phyloP scores from a whole-genome alignment of 2,113 vertebrate genomes.

The Tylochromis polylepis region DNA sequence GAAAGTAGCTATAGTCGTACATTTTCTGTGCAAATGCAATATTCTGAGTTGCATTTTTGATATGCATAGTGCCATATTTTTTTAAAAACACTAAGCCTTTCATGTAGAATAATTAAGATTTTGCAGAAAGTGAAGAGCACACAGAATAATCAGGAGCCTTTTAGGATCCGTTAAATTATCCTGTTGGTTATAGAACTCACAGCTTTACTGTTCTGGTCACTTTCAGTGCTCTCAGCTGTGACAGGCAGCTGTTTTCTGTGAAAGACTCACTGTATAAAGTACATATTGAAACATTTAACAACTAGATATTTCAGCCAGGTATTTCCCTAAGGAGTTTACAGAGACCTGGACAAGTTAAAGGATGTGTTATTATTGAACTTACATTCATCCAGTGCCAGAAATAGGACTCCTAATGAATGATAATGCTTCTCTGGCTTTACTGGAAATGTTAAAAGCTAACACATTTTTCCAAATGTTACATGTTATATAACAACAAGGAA shows the following conservation, averaged over 20 bases:
- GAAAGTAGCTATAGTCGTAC: not conserved
- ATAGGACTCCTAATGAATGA: fast-evolving
- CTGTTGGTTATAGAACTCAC: not conserved
- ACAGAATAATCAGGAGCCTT: not conserved
- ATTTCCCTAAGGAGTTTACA: not conserved
- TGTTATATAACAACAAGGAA: not conserved
- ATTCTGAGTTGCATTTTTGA: not conserved
- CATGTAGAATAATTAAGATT: not conserved
- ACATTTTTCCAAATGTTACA: not conserved
- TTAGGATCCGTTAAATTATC: not conserved
- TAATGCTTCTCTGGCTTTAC: not conserved
- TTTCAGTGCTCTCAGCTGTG: not conserved
- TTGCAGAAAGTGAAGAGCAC: not conserved
- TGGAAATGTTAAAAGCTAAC: not conserved
- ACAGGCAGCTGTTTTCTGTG: not conserved
- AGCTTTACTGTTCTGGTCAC: not conserved
- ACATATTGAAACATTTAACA: not conserved
- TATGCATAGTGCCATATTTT: fast-evolving
- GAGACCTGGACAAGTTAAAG: not conserved
- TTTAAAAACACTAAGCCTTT: fast-evolving
- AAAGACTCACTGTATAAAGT: not conserved
- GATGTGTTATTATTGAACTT: not conserved
- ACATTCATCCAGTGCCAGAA: not conserved
- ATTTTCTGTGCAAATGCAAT: not conserved
- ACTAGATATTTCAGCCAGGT: not conserved